A percentile compares a stretch with the other conserved stretches of the same genome.
Conservation (phyloP, 2,113 vertebrate species). For the Spea bombifrons region DNA sequence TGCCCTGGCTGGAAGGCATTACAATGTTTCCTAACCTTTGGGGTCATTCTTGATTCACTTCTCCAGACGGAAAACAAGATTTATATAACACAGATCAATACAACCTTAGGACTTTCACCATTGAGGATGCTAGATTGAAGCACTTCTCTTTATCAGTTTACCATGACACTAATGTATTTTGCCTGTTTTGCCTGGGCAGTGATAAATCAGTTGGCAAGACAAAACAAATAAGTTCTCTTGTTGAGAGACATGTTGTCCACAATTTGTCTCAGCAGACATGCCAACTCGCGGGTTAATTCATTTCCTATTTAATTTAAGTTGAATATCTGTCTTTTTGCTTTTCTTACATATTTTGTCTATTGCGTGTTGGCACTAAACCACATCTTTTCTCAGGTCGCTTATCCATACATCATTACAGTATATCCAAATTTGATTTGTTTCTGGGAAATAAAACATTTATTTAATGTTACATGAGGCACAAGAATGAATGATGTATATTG, state of each 20-base stretch:
- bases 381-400: slow-evolving; percentile 56
- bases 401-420: slow-evolving; percentile 44
- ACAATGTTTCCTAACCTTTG: slow-evolving; percentile 97
- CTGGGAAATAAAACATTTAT: slow-evolving; percentile 19
- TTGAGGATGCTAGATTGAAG: slow-evolving; percentile 80
- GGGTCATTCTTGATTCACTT: slow-evolving; percentile 96
- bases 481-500: slow-evolving; percentile 22
- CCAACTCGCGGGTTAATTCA: slow-evolving; percentile 87
- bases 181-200: slow-evolving; percentile 92
- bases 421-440: too few species aligned
- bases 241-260: slow-evolving; percentile 87
- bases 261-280: slow-evolving; percentile 92
- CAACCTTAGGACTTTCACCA: slow-evolving; percentile 85
- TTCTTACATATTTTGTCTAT: slow-evolving; percentile 85
- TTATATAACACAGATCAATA: slow-evolving; percentile 98
- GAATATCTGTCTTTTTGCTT: slow-evolving; percentile 87
- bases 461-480: slow-evolving; percentile 13
- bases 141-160: slow-evolving; percentile 94
- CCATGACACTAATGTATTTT: slow-evolving; percentile 97
- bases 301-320: slow-evolving; percentile 83
- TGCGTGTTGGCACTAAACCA: slow-evolving; percentile 63
- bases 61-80: slow-evolving; percentile 96
- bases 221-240: slow-evolving; percentile 84
- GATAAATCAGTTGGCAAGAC: slow-evolving; percentile 93
- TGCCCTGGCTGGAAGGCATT: slow-evolving; percentile 85